Percentiles rank a stretch among this genome's conserved stretches.
These are phyloP conservation scores for Macroramphosus scolopax DNA, from an alignment of 2,797 vertebrate genomes.

Conservation along the genomic window DNA sequence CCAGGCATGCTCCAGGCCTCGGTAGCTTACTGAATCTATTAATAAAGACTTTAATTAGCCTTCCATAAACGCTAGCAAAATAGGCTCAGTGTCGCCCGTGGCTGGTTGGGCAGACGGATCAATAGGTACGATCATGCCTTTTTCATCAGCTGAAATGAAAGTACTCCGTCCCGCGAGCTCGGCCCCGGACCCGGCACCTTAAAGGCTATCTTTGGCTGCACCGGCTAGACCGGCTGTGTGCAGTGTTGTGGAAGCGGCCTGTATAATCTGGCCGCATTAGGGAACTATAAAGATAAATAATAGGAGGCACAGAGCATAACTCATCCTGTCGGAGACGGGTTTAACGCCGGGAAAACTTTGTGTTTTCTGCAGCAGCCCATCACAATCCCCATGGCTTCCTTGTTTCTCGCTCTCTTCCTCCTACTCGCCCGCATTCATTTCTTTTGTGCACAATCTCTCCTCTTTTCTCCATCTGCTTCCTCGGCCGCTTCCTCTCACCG, in stretches of 20 bases:
- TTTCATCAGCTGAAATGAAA: slow-evolving; percentile 80
- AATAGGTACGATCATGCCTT: slow-evolving; percentile 80
- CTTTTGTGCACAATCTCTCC: slow-evolving; percentile 27
- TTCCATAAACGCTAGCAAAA: slow-evolving; percentile 70
- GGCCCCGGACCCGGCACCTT: slow-evolving; percentile 64
- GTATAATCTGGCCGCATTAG: slow-evolving; percentile 80
- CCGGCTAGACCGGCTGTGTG: slow-evolving; percentile 61
- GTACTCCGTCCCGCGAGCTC: slow-evolving; percentile 75
- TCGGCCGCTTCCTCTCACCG: slow-evolving; percentile 1
- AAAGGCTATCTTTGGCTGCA: slow-evolving; percentile 52
- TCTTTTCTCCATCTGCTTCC: slow-evolving; percentile 58
- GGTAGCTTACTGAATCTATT: slow-evolving; percentile 73
- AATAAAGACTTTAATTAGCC: slow-evolving; percentile 81
- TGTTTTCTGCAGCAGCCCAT: slow-evolving; percentile 65
- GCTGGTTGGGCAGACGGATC: slow-evolving; percentile 71
- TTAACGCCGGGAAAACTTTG: slow-evolving; percentile 71
- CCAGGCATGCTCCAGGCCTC: slow-evolving; percentile 51
- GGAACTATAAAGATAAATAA: slow-evolving; percentile 82
- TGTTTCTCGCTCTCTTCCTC: slow-evolving; percentile 35
- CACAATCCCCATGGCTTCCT: slow-evolving; percentile 40
- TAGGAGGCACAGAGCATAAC: slow-evolving; percentile 71
- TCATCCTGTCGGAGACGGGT: slow-evolving; percentile 78
- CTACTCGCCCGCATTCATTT: slow-evolving; percentile 23
- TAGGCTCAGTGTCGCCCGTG: slow-evolving; percentile 71
- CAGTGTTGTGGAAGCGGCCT: slow-evolving; percentile 63